Conservation (phyloP, 2,888 invertebrate genomes). For the Exocentrus adspersus region DNA sequence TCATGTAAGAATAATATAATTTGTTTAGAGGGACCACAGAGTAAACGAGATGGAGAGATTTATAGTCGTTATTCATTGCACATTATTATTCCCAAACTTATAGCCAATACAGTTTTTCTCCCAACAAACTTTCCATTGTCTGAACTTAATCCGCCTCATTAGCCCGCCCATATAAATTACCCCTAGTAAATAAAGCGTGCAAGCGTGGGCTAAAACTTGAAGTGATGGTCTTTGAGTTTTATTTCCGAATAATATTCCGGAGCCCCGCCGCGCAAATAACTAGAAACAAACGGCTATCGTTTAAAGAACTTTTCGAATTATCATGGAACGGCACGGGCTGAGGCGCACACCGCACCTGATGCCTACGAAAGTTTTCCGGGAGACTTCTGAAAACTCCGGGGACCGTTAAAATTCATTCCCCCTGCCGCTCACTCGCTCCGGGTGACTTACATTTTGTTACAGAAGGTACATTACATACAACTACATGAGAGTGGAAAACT, state of each 20-base stretch:
- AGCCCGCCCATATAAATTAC: not conserved
- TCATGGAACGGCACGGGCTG: slow-evolving; percentile 17
- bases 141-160: not conserved
- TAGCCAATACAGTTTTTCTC: not conserved
- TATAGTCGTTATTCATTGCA: too few relatives aligned
- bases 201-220: not conserved
- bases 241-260: not conserved
- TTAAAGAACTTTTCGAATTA: slow-evolving; percentile 24
- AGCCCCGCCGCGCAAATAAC: slow-evolving; percentile 12
- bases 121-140: not conserved
- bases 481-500: too few relatives aligned
- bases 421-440: slow-evolving; percentile 12
- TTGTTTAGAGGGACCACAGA: too few relatives aligned
- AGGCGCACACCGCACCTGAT: slow-evolving; percentile 12
- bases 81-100: too few relatives aligned
- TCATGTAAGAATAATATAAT: too few relatives aligned
- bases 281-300: slow-evolving; percentile 19
- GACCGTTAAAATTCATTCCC: slow-evolving; percentile 29
- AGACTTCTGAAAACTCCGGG: slow-evolving; percentile 19
- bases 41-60: too few relatives aligned
- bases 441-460: slow-evolving; percentile 19
- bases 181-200: not conserved
- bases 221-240: not conserved
- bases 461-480: not conserved
- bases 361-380: slow-evolving; percentile 10